phyloP scores from a whole-genome alignment of 1,140 invertebrate species.

The Leptestheria dahalacensis region DNA sequence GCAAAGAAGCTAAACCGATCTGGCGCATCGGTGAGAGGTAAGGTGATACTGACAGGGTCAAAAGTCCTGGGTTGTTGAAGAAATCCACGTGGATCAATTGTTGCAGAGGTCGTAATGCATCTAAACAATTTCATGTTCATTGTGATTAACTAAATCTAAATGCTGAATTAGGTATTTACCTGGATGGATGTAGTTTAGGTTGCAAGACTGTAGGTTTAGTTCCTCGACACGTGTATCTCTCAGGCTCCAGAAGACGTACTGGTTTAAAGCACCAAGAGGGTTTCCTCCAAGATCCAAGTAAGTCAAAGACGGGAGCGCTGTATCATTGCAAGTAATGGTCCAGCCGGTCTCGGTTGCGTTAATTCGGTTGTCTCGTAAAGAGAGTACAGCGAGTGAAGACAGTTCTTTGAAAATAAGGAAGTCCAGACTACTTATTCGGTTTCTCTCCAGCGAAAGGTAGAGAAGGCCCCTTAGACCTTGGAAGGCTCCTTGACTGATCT shows the following conservation, averaged over 20 bases:
- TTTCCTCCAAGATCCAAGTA: constrained; percentile 11
- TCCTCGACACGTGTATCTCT: constrained; percentile 7
- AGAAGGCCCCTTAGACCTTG: constrained; percentile 2
- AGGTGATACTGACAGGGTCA: neutral
- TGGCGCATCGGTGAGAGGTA: neutral
- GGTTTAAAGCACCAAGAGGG: constrained; percentile 7
- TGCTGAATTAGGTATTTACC: constrained; percentile 15
- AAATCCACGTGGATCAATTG: constrained; percentile 14
- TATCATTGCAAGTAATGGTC: neutral
- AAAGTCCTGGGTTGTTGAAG: constrained; percentile 15
- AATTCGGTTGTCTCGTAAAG: constrained; percentile 11
- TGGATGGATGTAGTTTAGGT: constrained; percentile 14
- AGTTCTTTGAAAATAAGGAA: constrained; percentile 9
- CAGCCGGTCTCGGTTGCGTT: neutral
- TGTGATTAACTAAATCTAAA: too few species aligned
- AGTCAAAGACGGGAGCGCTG: constrained; percentile 4
- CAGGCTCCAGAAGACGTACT: constrained; percentile 10
- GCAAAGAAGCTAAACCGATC: constrained; percentile 11
- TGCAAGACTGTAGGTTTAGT: constrained; percentile 15
- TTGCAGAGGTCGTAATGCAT: constrained; percentile 7
- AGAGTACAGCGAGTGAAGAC: constrained; percentile 4
- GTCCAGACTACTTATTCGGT: neutral
- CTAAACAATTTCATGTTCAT: too few species aligned
- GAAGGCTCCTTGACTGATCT: constrained; percentile 6
- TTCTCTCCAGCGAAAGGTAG: constrained; percentile 9